phyloP scores from a whole-genome alignment of 2,113 vertebrate species.

The Corvus moneduloides region DNA sequence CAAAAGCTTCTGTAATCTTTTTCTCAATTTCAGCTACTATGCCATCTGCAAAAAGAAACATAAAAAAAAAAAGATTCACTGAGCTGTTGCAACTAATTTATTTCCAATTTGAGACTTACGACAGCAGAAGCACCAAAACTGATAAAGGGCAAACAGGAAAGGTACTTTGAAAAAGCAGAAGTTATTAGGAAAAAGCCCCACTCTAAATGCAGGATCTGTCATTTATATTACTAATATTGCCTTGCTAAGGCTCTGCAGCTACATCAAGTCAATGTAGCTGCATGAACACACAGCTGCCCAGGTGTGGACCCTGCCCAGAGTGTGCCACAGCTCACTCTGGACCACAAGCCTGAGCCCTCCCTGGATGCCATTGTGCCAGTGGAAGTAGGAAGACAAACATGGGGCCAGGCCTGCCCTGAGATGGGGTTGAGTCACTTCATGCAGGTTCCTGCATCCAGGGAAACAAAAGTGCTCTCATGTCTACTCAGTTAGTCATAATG shows the following conservation, averaged over 20 bases:
- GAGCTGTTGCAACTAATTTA: constrained; percentile 4
- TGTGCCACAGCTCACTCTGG: background rate
- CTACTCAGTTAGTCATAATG: background rate
- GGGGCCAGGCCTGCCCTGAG: background rate
- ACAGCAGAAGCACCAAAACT: background rate
- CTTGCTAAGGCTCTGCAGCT: background rate
- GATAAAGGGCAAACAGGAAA: background rate
- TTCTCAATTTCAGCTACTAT: constrained; percentile 75
- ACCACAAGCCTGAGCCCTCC: background rate
- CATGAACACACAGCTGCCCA: background rate
- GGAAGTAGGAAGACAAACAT: background rate
- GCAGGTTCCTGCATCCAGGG: background rate
- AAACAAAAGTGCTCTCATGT: background rate
- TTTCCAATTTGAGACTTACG: background rate
- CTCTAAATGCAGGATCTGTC: background rate
- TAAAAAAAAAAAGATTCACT: constrained; percentile 39
- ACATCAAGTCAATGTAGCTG: background rate
- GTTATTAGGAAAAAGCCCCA: background rate
- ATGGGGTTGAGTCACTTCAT: background rate
- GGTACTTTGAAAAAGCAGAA: background rate
- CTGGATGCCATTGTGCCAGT: background rate
- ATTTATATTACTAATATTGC: background rate
- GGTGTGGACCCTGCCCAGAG: background rate
- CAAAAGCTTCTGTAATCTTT: constrained; percentile 85
- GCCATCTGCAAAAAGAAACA: constrained; percentile 73